Percentiles rank a stretch among this genome's conserved stretches.
These are phyloP conservation scores for Pseudomyrmex flavicornis DNA, from an alignment of 1,140 invertebrate species.

Conservation along the genomic window DNA sequence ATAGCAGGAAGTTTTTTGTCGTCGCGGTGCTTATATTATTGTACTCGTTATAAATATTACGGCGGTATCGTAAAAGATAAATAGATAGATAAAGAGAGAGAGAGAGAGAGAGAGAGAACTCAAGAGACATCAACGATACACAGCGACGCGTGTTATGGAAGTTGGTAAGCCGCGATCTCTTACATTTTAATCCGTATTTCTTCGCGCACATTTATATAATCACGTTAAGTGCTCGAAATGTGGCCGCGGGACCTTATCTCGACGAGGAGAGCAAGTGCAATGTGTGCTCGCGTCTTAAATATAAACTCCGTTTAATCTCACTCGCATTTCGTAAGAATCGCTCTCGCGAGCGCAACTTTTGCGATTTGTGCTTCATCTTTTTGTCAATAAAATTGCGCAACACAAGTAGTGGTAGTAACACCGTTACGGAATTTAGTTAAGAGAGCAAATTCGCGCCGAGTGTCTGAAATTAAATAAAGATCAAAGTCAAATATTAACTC, in stretches of 20 bases:
- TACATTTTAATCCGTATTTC: constrained; percentile 39
- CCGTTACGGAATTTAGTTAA: neutral
- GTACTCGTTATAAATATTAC: constrained; percentile 29
- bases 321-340: constrained; percentile 5
- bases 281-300: neutral
- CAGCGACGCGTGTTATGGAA: constrained; percentile 15
- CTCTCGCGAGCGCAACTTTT: neutral
- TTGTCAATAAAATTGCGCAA: neutral
- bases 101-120: neutral
- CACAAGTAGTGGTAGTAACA: too few species aligned
- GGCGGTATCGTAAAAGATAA: neutral
- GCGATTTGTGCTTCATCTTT: neutral
- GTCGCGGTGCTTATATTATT: neutral
- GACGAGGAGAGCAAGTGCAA: neutral
- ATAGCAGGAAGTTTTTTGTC: too few species aligned
- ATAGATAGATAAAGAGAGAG: too few species aligned
- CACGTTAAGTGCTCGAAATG: neutral
- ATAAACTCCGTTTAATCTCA: constrained; percentile 19
- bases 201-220: constrained; percentile 11
- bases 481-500: neutral
- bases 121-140: neutral
- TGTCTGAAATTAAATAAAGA: neutral
- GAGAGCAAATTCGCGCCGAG: neutral
- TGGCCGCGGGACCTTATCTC: constrained; percentile 1
- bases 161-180: constrained; percentile 13